Conservation (phyloP, 1,140 invertebrate species). For the Leptopilina clavipes region DNA sequence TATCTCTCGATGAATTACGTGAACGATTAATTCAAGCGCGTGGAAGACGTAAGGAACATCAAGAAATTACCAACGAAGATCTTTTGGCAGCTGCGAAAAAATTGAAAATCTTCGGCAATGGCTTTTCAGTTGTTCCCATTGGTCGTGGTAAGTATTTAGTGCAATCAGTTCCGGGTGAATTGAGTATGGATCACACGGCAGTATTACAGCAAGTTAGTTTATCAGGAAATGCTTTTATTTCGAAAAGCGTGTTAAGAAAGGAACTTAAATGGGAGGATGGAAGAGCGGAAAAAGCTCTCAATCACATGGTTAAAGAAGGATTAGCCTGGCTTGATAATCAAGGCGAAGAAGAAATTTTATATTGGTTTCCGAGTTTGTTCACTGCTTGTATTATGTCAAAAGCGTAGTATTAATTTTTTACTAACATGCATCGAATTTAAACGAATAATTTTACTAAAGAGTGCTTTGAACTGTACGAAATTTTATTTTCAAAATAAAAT, state of each 20-base stretch:
- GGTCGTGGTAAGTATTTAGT: constrained; percentile 91
- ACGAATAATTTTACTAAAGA: neutral
- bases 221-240: constrained; percentile 82
- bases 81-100: constrained; percentile 95
- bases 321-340: constrained; percentile 96
- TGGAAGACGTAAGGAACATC: constrained; percentile 87
- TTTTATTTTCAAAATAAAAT: constrained; percentile 39
- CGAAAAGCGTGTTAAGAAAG: constrained; percentile 77
- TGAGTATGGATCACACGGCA: constrained; percentile 96
- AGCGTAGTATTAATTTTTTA: constrained; percentile 51
- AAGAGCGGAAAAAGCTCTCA: constrained; percentile 85
- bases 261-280: constrained; percentile 85
- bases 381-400: constrained; percentile 79
- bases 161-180: constrained; percentile 97
- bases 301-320: constrained; percentile 94
- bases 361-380: constrained; percentile 98
- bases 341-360: constrained; percentile 81
- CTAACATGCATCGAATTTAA: neutral
- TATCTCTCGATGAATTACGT: constrained; percentile 91
- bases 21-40: constrained; percentile 87
- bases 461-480: constrained; percentile 36
- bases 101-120: constrained; percentile 94
- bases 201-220: constrained; percentile 89
- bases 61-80: constrained; percentile 96
- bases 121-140: constrained; percentile 91